These are phyloP conservation scores for Leptopilina myrica DNA, from an alignment of 2,888 invertebrate species.

Conservation along the genomic window DNA sequence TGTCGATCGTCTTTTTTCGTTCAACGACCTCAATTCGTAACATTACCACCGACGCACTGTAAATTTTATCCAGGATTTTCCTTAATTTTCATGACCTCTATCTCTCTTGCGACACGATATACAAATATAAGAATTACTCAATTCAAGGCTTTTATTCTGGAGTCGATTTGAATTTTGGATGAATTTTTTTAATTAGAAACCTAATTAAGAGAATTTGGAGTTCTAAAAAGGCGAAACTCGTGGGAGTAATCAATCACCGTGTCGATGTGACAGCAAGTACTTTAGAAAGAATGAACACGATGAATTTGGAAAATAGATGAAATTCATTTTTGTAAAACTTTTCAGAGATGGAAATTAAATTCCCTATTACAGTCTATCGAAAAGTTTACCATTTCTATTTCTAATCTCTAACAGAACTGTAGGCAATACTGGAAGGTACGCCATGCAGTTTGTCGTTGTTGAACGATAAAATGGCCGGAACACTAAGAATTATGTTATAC, in stretches of 20 bases:
- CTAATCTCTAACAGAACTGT: conserved; percentile 27
- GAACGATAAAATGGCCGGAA: conserved; percentile 65
- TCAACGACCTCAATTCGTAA: conserved; percentile 29
- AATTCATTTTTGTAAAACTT: too few relatives aligned
- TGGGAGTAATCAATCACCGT: conserved; percentile 23
- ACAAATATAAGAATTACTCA: too few relatives aligned
- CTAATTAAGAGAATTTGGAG: too few relatives aligned
- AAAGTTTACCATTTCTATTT: conserved; percentile 24
- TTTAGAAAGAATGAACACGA: not conserved
- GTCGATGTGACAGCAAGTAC: not conserved
- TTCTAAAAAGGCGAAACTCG: conserved; percentile 4
- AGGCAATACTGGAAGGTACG: conserved; percentile 50
- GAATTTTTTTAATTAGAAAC: too few relatives aligned
- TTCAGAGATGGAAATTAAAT: not conserved
- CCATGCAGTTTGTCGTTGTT: conserved; percentile 51
- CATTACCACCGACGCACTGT: conserved; percentile 4
- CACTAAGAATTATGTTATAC: conserved; percentile 59
- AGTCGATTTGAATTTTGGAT: too few relatives aligned
- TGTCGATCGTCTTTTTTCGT: conserved; percentile 33
- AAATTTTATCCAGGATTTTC: conserved; percentile 10
- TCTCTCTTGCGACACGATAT: too few relatives aligned
- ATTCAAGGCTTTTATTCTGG: too few relatives aligned
- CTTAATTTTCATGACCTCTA: not conserved
- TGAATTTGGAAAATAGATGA: not conserved
- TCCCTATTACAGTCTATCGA: not conserved